Conservation (phyloP, 2,888 invertebrate species). For the Yponomeuta cagnagella region DNA sequence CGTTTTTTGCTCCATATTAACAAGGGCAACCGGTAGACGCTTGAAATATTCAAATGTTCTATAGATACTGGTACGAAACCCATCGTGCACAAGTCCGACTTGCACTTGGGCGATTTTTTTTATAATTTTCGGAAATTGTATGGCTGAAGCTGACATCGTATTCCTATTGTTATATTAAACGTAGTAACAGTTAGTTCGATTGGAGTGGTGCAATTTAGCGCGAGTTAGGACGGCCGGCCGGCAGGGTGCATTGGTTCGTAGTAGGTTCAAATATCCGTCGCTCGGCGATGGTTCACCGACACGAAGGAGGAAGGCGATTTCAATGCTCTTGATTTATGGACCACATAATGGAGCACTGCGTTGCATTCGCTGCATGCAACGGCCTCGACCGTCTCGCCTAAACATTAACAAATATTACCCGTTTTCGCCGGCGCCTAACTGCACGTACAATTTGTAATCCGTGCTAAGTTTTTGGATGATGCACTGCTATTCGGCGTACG, state of each 20-base stretch:
- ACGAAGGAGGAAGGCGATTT: slow-evolving; percentile 71
- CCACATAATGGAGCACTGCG: slow-evolving; percentile 61
- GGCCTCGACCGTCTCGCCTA: slow-evolving; percentile 17
- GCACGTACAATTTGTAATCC: background rate
- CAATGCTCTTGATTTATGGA: slow-evolving; percentile 69
- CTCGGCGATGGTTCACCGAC: slow-evolving; percentile 58
- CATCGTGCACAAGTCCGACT: too few species aligned
- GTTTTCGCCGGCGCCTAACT: background rate
- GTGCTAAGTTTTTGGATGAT: background rate
- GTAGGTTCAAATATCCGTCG: slow-evolving; percentile 62
- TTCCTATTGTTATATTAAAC: too few species aligned
- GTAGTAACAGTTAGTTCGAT: background rate
- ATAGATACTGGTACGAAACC: too few species aligned
- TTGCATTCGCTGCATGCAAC: slow-evolving; percentile 64
- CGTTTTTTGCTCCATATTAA: too few species aligned
- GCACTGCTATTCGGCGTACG: slow-evolving; percentile 1
- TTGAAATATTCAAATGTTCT: too few species aligned
- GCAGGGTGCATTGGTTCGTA: slow-evolving; percentile 49
- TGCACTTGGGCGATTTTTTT: too few species aligned
- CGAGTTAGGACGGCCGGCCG: slow-evolving; percentile 24
- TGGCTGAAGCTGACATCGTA: too few species aligned
- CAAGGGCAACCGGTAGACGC: too few species aligned
- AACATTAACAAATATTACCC: slow-evolving; percentile 11
- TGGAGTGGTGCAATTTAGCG: slow-evolving; percentile 1
- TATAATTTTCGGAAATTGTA: too few species aligned